Percentiles rank a stretch among this genome's conserved stretches.
Evolutionary conservation across 2,113 vertebrate species (phyloP).

Genomic region (Balaenoptera acutorostrata): DNA sequence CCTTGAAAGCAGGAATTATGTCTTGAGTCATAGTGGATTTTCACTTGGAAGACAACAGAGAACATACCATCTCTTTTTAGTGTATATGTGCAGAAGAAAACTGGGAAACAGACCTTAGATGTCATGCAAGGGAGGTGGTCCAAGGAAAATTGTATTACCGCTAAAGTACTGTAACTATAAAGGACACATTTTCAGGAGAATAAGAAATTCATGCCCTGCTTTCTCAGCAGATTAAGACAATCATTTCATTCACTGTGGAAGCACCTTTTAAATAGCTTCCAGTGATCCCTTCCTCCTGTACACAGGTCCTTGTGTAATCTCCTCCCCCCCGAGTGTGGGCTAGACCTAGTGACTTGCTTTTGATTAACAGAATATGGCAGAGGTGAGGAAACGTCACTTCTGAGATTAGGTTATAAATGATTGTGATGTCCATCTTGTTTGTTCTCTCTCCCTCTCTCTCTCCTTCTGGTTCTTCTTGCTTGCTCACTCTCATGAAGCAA

Average conservation of each 20-base stretch:
- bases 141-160: background rate
- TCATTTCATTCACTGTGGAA: background rate
- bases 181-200: background rate
- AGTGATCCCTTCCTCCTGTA: background rate
- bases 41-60: background rate
- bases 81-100: background rate
- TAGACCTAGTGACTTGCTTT: background rate
- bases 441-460: background rate
- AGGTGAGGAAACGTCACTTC: background rate
- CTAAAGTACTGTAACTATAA: background rate
- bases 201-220: background rate
- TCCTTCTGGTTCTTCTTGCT: background rate
- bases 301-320: background rate
- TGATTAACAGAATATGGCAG: background rate
- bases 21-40: background rate
- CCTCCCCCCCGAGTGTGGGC: background rate
- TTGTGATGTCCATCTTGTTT: background rate
- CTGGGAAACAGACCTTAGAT: background rate
- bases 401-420: background rate
- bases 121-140: background rate
- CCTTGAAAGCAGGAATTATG: background rate
- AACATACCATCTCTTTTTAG: background rate
- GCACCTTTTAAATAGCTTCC: background rate
- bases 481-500: background rate
- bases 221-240: background rate